phyloP scores from a whole-genome alignment of 2,797 vertebrate species.

The Mustela erminea region DNA sequence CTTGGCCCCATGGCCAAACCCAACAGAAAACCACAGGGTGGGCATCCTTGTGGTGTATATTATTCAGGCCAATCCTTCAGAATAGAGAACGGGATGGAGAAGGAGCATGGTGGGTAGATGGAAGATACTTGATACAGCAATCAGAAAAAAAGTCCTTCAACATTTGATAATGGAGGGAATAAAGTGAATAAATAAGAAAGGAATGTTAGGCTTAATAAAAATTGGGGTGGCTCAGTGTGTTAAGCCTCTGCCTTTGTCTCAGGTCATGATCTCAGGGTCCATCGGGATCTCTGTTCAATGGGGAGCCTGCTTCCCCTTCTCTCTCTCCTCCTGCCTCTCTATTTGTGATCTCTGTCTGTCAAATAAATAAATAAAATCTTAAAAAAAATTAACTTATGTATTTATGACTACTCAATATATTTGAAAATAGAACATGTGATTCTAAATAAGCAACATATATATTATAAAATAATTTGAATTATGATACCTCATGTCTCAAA shows the following conservation, averaged over 20 bases:
- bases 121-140: neutral
- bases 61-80: neutral
- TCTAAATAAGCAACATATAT: neutral
- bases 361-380: neutral
- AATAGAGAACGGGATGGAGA: neutral
- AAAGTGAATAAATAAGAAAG: neutral
- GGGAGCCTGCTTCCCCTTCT: too few species aligned
- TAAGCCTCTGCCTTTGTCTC: too few species aligned
- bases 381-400: neutral
- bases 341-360: too few species aligned
- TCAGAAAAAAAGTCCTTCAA: neutral
- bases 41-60: neutral
- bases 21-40: neutral
- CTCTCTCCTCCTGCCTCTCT: too few species aligned
- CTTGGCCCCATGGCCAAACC: neutral
- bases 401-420: neutral
- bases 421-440: neutral
- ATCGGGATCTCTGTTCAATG: too few species aligned
- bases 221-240: too few species aligned
- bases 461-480: neutral
- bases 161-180: neutral
- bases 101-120: neutral
- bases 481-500: neutral
- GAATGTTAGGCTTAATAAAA: neutral
- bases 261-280: too few species aligned